phyloP scores from a whole-genome alignment of 2,797 vertebrate genomes.

The Sebastiscus albofasciatus region DNA sequence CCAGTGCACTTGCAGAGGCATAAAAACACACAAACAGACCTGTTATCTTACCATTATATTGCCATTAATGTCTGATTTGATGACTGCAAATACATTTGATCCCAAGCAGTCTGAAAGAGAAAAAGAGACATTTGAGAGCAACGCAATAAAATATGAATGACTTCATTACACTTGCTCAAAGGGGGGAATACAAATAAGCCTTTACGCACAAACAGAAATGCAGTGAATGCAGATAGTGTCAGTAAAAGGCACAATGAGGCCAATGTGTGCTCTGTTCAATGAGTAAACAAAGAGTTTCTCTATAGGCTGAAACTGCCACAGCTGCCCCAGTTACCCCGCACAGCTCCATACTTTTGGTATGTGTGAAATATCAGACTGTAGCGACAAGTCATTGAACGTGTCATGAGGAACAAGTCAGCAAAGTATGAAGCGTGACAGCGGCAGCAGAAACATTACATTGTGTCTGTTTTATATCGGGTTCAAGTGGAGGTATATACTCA shows the following conservation, averaged over 20 bases:
- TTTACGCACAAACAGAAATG: not conserved
- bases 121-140: slow-evolving; percentile 56
- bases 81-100: slow-evolving; percentile 87
- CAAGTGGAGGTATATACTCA: slow-evolving; percentile 77
- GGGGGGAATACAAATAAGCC: not conserved
- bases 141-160: slow-evolving; percentile 64
- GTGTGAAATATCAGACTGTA: not conserved
- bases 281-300: slow-evolving; percentile 67
- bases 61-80: slow-evolving; percentile 93
- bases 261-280: slow-evolving; percentile 47
- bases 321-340: slow-evolving; percentile 5
- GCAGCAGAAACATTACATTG: not conserved
- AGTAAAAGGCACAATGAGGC: slow-evolving; percentile 54
- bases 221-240: slow-evolving; percentile 31
- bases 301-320: slow-evolving; percentile 13
- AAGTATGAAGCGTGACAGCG: not conserved
- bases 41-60: slow-evolving; percentile 89
- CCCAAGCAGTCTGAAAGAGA: slow-evolving; percentile 90
- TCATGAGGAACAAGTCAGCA: slow-evolving; percentile 14
- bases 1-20: not conserved
- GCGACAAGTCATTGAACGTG: not conserved
- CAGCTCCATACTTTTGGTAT: not conserved
- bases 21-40: not conserved
- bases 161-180: slow-evolving; percentile 13
- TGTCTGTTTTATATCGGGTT: not conserved